These are phyloP conservation scores for Mactra quadrangularis DNA, from an alignment of 1,140 invertebrate genomes.

Conservation along the genomic window DNA sequence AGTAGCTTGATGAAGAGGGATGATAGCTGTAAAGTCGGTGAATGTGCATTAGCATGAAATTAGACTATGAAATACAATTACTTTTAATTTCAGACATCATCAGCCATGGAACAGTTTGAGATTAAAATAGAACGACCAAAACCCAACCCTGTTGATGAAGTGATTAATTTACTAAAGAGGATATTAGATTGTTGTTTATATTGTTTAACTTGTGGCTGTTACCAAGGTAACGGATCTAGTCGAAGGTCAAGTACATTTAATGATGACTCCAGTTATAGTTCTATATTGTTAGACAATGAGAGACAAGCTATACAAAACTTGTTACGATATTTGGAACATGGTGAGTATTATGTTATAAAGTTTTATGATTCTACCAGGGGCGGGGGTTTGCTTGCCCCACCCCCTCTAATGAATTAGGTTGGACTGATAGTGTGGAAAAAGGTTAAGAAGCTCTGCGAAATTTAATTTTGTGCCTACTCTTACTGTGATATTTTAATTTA, in stretches of 20 bases:
- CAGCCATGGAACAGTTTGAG: conserved; percentile 61
- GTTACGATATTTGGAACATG: conserved; percentile 69
- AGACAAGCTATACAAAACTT: conserved; percentile 69
- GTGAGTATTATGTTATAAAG: conserved; percentile 47
- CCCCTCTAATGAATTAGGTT: too few relatives aligned
- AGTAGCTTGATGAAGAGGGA: too few relatives aligned
- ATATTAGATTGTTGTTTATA: conserved; percentile 63
- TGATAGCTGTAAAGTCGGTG: too few relatives aligned
- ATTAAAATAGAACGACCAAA: conserved; percentile 64
- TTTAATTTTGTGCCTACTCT: too few relatives aligned
- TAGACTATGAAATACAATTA: too few relatives aligned
- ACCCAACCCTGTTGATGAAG: conserved; percentile 59
- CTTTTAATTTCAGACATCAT: conserved; percentile 34
- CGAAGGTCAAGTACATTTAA: conserved; percentile 36
- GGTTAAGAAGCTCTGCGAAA: too few relatives aligned
- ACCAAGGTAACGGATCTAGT: conserved; percentile 32
- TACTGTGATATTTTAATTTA: too few relatives aligned
- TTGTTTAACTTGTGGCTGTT: conserved; percentile 69
- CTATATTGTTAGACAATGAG: conserved; percentile 66
- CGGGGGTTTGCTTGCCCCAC: too few relatives aligned
- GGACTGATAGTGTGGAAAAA: too few relatives aligned
- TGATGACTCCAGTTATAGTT: conserved; percentile 59
- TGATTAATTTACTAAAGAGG: conserved; percentile 53
- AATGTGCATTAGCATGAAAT: too few relatives aligned
- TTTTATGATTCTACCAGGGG: too few relatives aligned